Base-by-base conservation (phyloP, 2,113 vertebrate genomes). In the Otolemur garnettii region DNA sequence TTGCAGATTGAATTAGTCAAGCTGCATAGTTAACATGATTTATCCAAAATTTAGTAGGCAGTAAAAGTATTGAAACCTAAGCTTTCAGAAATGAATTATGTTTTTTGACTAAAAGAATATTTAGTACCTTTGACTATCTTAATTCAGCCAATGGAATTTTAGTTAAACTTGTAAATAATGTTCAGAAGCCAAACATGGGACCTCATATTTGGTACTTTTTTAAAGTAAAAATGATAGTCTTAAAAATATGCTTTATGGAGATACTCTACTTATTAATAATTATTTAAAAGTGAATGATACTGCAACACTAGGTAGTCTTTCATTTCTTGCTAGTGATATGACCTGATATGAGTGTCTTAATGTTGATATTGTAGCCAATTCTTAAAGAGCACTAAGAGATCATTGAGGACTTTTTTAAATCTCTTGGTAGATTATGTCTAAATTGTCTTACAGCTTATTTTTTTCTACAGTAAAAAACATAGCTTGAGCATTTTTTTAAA, bases 1-100 rank as follows among this genome's bases (percentile, higher is more conserved):
- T 97, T 97, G 50, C 64, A 89, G 86, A 94, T n/a, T 92, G 45
- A 96, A 82, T 97, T 93, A 88, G 24, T 87, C 71, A 96, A 90
- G 90, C 35, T 87, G 38, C 8, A 57, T 87, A 72, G 19, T 75
- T 97, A 87, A 74, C 14, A 71, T 90, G n/a, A 77, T 90, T 96
- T 95, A 8, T 87, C 30, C 60, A 77, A 87, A 92, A 80, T 66
- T 60, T 10, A 75, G 17, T 53, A 78, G 82, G 77, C 14, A 64
- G 55, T 83, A 71, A 74, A 94, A 87, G 18, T 90, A 8, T 68
- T 84, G 45, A 93, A 95, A 95, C 9, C 30, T 94, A 95, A 88
- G 21, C 28, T 94, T 88, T 93, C 26, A 83, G 22, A 5, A 91
- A 81, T n/a, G 86, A 83, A 83, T 53, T 66, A 78, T 68, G 5